Base-by-base conservation (phyloP, 1,140 invertebrate species). In the Acromyrmex heyeri region DNA sequence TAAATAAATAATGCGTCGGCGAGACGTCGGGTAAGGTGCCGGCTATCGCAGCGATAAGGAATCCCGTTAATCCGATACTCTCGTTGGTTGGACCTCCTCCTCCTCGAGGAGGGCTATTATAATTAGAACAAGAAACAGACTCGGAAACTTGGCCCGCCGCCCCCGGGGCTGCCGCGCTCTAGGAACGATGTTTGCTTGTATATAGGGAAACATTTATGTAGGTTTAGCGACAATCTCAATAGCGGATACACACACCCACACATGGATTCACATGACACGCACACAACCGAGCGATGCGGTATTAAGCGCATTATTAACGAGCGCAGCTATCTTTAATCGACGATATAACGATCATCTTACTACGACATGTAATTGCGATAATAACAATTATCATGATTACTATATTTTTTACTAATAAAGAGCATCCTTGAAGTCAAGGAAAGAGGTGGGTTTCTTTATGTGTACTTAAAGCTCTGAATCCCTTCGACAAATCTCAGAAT, bases 371-470 rank as follows among this genome's bases (percentile, higher is more conserved):
- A 83, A 83, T 75, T 83, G 69, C 55, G 44, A 79, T 53, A 85
- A 85, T 85, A 55, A 88, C 34, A 57, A 61, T 85, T 78, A 87
- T 64, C 67, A 89, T 65, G 61, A 94, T 95, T 93, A 95, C 94
- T 95, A 95, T 94, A 95, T 95, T 95, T 95, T 95, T 94, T 94
- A 94, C 94, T 92, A 95, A 94, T 94, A 94, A 94, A 95, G 87
- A 92, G 67, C 86, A 90, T 62, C 87, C 88, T 89, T 86, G 76
- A 50, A 83, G 70, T 81, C 77, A 69, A 88, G 83, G 64, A 69
- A 27, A 79, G 67, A 85, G 50, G 50, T 44, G 24, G 50, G 2
- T 69, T 67, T 61, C n/a, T 59, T 82, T 72, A 38, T 72, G 1
- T 2, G 14, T n/a, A 14, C 24, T 62, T 30, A 16, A 24, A 18